Conservation (phyloP, 2,888 invertebrate species). For the Diadegma fenestrale region DNA sequence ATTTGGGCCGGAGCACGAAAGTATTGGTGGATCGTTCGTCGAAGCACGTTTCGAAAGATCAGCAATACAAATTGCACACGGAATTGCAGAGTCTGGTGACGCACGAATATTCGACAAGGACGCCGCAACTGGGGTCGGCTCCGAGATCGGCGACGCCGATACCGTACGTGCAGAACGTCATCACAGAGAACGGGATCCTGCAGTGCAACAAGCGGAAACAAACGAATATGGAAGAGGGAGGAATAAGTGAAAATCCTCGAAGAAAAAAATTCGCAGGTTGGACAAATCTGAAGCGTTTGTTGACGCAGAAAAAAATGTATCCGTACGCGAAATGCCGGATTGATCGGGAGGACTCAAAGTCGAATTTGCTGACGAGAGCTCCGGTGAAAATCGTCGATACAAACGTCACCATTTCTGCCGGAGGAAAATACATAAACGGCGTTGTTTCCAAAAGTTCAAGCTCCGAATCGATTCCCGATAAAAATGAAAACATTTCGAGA, state of each 20-base stretch:
- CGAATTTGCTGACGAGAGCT: conserved; percentile 78
- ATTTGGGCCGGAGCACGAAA: conserved; percentile 85
- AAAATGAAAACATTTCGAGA: conserved; percentile 79
- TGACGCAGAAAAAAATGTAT: conserved; percentile 80
- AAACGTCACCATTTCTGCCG: conserved; percentile 85
- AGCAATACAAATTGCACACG: conserved; percentile 74
- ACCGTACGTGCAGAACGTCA: conserved; percentile 91
- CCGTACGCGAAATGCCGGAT: conserved; percentile 80
- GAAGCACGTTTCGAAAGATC: conserved; percentile 85
- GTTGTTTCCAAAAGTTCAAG: conserved; percentile 78
- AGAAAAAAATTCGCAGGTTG: conserved; percentile 84
- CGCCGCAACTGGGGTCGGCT: background rate
- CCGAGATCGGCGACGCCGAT: conserved; percentile 87
- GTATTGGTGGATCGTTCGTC: conserved; percentile 88
- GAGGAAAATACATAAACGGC: conserved; percentile 82
- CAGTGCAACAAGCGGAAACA: conserved; percentile 84
- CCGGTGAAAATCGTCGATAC: conserved; percentile 79
- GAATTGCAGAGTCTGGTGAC: conserved; percentile 86
- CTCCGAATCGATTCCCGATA: conserved; percentile 82
- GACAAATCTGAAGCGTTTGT: conserved; percentile 86
- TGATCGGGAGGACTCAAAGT: conserved; percentile 81
- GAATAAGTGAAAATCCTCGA: conserved; percentile 77
- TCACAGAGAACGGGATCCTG: conserved; percentile 84
- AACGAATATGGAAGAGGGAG: conserved; percentile 85
- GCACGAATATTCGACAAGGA: conserved; percentile 85